Evolutionary conservation across 2,113 vertebrate genomes (phyloP), one percentile per base, ranked within the genome.

Genomic region (Peromyscus californicus): DNA sequence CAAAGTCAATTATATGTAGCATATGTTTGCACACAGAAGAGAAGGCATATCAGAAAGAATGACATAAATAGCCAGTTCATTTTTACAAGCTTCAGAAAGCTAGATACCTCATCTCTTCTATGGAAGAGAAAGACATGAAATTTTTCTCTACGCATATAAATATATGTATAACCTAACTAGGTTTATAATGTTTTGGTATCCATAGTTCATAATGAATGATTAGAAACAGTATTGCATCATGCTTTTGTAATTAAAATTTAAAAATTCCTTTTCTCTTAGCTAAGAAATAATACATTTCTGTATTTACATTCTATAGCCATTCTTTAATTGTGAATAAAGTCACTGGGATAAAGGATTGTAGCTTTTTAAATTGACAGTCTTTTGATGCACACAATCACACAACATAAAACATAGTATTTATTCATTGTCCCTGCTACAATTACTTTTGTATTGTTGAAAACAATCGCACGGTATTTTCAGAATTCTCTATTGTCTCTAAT

Each of bases 361-460:
- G 59, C 57, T 29, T 36, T 92, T 86, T 61, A 74, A 74, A 45
- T 57, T 29, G n/a, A 48, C 3, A 97, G 8, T 3, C 16, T 79
- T 94, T 63, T 89, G 26, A 93, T 48, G 33, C n/a, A 85, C 59
- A 2, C 16, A 63, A 48, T 63, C 3, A 31, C 36, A 39, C 61
- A 96, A 67, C 78, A 83, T 19, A 51, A 85, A 74, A 85, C 24
- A 8, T 74, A 89, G 12, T 31, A 65, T 90, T 89, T 69, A 39
- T 26, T 94, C 7, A 80, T 26, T 91, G 48, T 80, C 3, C 63
- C 11, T n/a, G 3, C 54, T 39, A 1, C 26, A 93, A 92, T 84
- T 96, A 92, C 89, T 88, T 96, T 36, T 3, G 91, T 67, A 84
- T 78, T 2, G 31, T 70, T 86, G 54, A 97, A 96, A 22, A 93